These are phyloP conservation scores for Selenia dentaria DNA, from an alignment of 2,888 invertebrate genomes.

Conservation along the genomic window DNA sequence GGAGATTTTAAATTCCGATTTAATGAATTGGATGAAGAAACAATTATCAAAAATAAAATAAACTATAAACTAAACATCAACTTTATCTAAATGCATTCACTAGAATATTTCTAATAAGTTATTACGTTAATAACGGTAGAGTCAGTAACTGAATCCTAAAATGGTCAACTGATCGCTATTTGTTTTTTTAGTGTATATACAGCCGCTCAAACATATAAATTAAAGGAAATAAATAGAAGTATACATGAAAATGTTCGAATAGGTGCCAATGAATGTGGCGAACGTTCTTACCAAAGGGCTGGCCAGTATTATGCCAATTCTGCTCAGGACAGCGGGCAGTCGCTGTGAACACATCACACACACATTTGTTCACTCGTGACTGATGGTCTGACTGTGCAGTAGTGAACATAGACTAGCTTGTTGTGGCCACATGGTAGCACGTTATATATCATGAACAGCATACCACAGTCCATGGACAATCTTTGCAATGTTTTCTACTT, in stretches of 20 bases:
- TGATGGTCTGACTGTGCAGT: slow-evolving; percentile 74
- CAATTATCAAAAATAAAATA: too few species aligned
- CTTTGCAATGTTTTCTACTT: slow-evolving; percentile 80
- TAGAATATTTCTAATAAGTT: too few species aligned
- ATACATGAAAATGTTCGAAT: slow-evolving; percentile 58
- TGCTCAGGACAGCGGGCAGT: slow-evolving; percentile 97
- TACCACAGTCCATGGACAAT: slow-evolving; percentile 24
- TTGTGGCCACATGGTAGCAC: slow-evolving; percentile 73
- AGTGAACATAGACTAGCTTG: slow-evolving; percentile 77
- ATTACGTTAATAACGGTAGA: too few species aligned
- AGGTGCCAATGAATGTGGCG: slow-evolving; percentile 80
- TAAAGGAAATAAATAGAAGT: slow-evolving; percentile 33
- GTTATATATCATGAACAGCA: slow-evolving; percentile 17
- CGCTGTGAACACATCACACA: slow-evolving; percentile 93
- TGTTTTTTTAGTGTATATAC: slow-evolving; percentile 17
- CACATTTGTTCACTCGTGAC: slow-evolving; percentile 83
- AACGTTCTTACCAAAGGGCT: slow-evolving; percentile 95
- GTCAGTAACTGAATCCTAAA: too few species aligned
- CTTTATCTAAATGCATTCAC: too few species aligned
- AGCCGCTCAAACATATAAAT: slow-evolving; percentile 10
- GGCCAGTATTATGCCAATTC: slow-evolving; percentile 98
- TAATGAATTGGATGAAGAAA: too few species aligned
- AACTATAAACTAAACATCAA: too few species aligned
- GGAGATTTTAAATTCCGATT: too few species aligned
- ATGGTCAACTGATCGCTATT: slow-evolving; percentile 6